Base-by-base conservation (phyloP, 1,140 invertebrate genomes). In the Glossosoma conforme region DNA sequence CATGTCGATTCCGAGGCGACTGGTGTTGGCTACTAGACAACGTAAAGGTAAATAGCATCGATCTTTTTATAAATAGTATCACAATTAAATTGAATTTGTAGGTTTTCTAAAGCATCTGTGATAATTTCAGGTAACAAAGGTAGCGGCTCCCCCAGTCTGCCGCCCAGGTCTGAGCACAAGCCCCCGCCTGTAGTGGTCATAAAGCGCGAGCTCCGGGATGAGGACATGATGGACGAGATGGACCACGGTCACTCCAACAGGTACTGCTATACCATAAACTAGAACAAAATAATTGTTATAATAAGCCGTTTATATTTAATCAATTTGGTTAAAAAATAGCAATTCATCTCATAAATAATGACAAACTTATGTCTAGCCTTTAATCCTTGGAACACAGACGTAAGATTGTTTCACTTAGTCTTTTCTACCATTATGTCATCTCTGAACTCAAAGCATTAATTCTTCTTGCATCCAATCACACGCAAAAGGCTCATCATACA, bases 1-100 rank as follows among this genome's bases (percentile, higher is more conserved):
- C 61, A 98, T 99, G 92, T 97, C 93, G 59, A 99, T 99, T 73
- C 96, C 97, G 1, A 80, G 94, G 61, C 82, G 96, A 59, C 78
- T 99, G 59, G 85, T 98, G 17, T 79, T 99, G 41, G 93, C 91
- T 51, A 96, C 93, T 35, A 81, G 93, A 54, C 88, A 86, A 61
- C 77, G 85, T 49, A 83, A 84, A 69, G 77, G 77, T 68, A 62
- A 56, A 40, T n/a, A 5, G 5, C n/a, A 6, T 28, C n/a, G 6
- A 28, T 28, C 25, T n/a, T 28, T 6, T 28, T 28, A 28, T n/a
- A 28, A 28, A n/a, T 28, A n/a, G n/a, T 14, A 14, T 14, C 13
- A 37, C 10, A 8, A 13, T 37, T 14, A 37, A 37, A 8, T 8
- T 13, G 13, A n/a, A n/a, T 32, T 14, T 32, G 3, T 13, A n/a